These are phyloP conservation scores for Himantopus leucocephalus DNA, from an alignment of 2,113 vertebrate species.

Conservation along the genomic window DNA sequence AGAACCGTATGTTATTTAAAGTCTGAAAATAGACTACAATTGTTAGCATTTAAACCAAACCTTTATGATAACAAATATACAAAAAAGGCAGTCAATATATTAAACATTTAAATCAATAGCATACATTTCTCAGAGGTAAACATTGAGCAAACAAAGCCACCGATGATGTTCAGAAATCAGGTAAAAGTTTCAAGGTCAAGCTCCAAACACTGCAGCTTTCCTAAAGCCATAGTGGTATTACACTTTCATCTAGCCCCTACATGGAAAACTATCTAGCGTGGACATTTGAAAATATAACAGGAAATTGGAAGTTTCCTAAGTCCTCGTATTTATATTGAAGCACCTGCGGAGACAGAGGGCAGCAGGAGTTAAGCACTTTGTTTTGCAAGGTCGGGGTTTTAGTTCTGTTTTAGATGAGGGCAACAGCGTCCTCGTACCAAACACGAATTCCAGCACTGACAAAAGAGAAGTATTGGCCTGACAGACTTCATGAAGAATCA, in stretches of 20 bases:
- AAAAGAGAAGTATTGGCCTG: not conserved
- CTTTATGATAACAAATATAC: conserved; percentile 68
- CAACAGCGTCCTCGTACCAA: not conserved
- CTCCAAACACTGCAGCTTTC: conserved; percentile 56
- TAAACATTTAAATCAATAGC: conserved; percentile 69
- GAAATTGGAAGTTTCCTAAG: not conserved
- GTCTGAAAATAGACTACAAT: conserved; percentile 67
- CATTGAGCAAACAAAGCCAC: conserved; percentile 60
- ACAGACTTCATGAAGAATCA: not conserved
- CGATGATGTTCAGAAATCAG: conserved; percentile 15
- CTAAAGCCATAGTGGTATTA: conserved; percentile 30
- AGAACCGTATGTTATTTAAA: conserved; percentile 55
- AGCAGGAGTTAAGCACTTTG: conserved; percentile 22
- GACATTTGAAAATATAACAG: not conserved
- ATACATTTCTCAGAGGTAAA: conserved; percentile 60
- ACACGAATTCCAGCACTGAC: not conserved
- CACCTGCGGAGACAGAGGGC: conserved; percentile 10
- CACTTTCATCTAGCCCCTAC: conserved; percentile 34
- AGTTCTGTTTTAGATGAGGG: not conserved
- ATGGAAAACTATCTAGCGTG: conserved; percentile 21
- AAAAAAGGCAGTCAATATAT: conserved; percentile 70
- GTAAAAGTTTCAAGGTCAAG: conserved; percentile 43
- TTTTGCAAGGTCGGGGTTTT: not conserved
- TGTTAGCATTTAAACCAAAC: conserved; percentile 61
- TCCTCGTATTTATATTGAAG: not conserved